A percentile compares a stretch with the other conserved stretches of the same genome.
phyloP scores from a whole-genome alignment of 1,140 invertebrate species.

The Papilio dardanus region DNA sequence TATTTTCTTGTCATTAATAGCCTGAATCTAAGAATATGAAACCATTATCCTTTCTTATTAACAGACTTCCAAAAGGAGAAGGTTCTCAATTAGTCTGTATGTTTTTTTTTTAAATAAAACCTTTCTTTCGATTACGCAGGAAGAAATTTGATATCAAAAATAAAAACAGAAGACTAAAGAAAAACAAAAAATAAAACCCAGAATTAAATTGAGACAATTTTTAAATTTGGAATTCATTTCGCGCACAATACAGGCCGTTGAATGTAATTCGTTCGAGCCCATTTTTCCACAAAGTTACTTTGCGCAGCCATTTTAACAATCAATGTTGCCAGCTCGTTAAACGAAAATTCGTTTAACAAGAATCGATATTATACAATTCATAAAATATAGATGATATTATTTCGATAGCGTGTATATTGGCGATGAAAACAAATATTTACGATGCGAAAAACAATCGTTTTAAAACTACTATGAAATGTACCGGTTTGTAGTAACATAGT shows the following conservation, averaged over 20 bases:
- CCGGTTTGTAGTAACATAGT: constrained; percentile 41
- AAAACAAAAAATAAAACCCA: constrained; percentile 2
- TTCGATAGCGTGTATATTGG: constrained; percentile 51
- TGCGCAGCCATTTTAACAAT: constrained; percentile 36
- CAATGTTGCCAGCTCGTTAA: constrained; percentile 51
- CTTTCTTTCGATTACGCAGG: neutral
- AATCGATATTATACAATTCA: constrained; percentile 60
- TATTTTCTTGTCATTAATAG: neutral
- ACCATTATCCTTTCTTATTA: no score
- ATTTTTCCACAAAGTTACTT: constrained; percentile 34
- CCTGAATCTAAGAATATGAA: neutral
- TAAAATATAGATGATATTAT: constrained; percentile 63
- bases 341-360: constrained; percentile 53
- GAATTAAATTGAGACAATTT: constrained; percentile 22
- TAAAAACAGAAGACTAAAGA: constrained; percentile 4
- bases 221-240: constrained; percentile 28
- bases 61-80: no score
- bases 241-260: constrained; percentile 18
- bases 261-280: constrained; percentile 28
- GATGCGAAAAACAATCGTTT: constrained; percentile 53
- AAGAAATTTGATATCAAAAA: neutral
- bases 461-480: constrained; percentile 65
- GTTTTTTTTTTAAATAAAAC: neutral
- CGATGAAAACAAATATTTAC: constrained; percentile 62
- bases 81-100: no score